phyloP scores from a whole-genome alignment of 2,113 vertebrate genomes.

The Heliornis fulica region DNA sequence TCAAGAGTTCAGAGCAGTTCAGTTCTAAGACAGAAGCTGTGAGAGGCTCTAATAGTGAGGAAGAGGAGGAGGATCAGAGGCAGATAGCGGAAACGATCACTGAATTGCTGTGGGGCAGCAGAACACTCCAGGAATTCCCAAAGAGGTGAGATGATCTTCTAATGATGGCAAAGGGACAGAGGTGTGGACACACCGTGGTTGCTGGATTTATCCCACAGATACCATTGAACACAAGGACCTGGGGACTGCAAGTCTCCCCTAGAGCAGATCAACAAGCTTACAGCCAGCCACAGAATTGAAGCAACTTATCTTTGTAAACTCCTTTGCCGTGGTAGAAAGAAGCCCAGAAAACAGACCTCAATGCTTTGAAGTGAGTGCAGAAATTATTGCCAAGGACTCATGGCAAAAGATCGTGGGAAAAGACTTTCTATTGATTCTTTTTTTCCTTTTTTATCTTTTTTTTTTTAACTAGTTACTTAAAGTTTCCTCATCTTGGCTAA shows the following conservation, averaged over 20 bases:
- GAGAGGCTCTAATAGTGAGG: neutral
- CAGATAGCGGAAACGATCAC: neutral
- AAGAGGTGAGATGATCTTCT: neutral
- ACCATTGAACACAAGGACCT: neutral
- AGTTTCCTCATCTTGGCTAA: conserved; percentile 32
- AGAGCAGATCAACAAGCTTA: neutral
- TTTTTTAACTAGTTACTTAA: conserved; percentile 42
- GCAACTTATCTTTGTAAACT: conserved; percentile 10
- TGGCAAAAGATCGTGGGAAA: conserved; percentile 62
- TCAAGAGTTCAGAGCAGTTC: neutral
- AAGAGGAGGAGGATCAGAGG: neutral
- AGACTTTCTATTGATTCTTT: conserved; percentile 40
- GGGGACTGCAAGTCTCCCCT: neutral
- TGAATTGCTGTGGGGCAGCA: neutral
- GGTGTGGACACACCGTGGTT: neutral
- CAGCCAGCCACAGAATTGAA: neutral
- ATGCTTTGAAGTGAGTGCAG: conserved; percentile 33
- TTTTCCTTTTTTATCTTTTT: no score
- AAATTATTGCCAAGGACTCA: conserved; percentile 49
- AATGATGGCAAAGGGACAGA: neutral
- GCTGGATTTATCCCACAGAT: neutral
- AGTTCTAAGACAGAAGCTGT: neutral
- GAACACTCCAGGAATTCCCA: neutral
- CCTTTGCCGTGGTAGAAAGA: neutral
- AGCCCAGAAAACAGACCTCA: conserved; percentile 36